A percentile compares a stretch with the other conserved stretches of the same genome.
Conservation (phyloP, 2,888 invertebrate species). For the Chrysopilus asiliformis region DNA sequence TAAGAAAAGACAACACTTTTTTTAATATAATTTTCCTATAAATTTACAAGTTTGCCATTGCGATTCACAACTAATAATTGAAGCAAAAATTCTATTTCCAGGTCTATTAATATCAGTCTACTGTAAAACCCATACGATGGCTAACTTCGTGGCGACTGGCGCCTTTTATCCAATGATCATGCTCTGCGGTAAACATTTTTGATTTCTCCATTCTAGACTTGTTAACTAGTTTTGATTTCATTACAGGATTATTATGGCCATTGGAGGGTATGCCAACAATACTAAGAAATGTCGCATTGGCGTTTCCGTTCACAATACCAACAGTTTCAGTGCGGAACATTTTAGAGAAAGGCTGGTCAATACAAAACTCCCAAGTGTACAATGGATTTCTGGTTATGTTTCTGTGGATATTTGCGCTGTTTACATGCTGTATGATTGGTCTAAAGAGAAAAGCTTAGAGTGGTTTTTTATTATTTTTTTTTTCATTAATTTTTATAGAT, state of each 20-base stretch:
- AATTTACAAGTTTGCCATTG: neutral
- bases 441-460: conserved; percentile 36
- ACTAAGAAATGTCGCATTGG: conserved; percentile 47
- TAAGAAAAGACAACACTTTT: neutral
- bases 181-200: conserved; percentile 73
- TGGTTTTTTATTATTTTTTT: neutral
- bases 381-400: conserved; percentile 54
- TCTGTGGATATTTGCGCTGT: conserved; percentile 49
- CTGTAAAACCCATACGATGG: conserved; percentile 62
- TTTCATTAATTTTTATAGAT: no score
- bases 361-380: conserved; percentile 55
- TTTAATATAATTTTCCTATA: neutral
- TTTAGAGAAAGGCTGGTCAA: conserved; percentile 58
- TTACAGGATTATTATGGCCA: conserved; percentile 51
- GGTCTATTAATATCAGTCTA: conserved; percentile 73
- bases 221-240: neutral
- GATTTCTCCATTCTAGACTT: conserved; percentile 19
- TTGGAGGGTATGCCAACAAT: conserved; percentile 51
- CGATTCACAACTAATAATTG: neutral
- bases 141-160: conserved; percentile 75
- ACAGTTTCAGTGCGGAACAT: conserved; percentile 62
- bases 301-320: conserved; percentile 68
- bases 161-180: conserved; percentile 83
- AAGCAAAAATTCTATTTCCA: conserved; percentile 13
- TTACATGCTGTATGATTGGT: conserved; percentile 43